phyloP scores from a whole-genome alignment of 1,140 invertebrate species.

The Drosophila murphyi region DNA sequence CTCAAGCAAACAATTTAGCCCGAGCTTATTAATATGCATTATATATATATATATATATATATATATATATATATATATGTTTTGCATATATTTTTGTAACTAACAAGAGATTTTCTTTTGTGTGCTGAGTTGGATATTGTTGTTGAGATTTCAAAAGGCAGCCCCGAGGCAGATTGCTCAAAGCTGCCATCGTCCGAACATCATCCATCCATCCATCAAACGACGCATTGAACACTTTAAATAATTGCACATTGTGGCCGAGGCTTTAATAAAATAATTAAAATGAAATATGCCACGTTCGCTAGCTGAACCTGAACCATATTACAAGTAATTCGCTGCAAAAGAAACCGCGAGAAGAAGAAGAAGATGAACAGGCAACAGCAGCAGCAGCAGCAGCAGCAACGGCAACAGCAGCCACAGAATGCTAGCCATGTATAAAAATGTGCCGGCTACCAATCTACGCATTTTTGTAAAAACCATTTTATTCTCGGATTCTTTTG shows the following conservation, averaged over 20 bases:
- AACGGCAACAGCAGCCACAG: conserved; percentile 26
- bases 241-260: conserved; percentile 63
- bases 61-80: neutral
- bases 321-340: conserved; percentile 25
- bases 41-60: conserved; percentile 20
- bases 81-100: conserved; percentile 1
- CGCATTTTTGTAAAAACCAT: conserved; percentile 58
- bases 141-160: conserved; percentile 15
- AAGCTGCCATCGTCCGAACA: conserved; percentile 6
- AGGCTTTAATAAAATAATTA: conserved; percentile 79
- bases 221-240: conserved; percentile 62
- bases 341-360: neutral
- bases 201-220: conserved; percentile 17
- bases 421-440: conserved; percentile 57
- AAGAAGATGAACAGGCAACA: conserved; percentile 12
- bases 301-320: conserved; percentile 37
- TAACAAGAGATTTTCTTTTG: conserved; percentile 1
- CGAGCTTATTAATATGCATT: conserved; percentile 49
- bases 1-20: conserved; percentile 27
- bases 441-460: conserved; percentile 78
- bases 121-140: neutral
- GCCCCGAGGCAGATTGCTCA: neutral
- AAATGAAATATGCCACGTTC: conserved; percentile 67
- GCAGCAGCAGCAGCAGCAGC: conserved; percentile 3
- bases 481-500: conserved; percentile 20